phyloP scores from a whole-genome alignment of 2,113 vertebrate genomes.

The Sylvia atricapilla region DNA sequence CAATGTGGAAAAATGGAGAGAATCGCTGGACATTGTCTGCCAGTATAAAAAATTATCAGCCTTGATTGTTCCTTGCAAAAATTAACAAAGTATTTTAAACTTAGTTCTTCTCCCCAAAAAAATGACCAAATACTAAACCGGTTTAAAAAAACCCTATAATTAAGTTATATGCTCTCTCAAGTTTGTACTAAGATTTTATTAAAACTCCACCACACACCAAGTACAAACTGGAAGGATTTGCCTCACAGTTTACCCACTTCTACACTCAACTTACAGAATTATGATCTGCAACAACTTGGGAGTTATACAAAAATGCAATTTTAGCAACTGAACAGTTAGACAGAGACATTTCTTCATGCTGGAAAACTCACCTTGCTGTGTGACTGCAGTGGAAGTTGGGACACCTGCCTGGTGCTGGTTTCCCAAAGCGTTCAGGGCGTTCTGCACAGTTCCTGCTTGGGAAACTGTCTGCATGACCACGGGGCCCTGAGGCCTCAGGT shows the following conservation, averaged over 20 bases:
- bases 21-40: background rate
- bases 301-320: fast-evolving
- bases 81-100: background rate
- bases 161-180: background rate
- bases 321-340: background rate
- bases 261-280: background rate
- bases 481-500: constrained; percentile 82
- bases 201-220: background rate
- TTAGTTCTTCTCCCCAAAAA: background rate
- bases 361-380: constrained; percentile 73
- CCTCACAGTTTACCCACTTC: background rate
- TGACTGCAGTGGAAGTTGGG: constrained; percentile 67
- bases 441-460: constrained; percentile 76
- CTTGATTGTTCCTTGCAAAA: background rate
- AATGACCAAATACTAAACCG: background rate
- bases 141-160: background rate
- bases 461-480: constrained; percentile 86
- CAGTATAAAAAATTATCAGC: background rate
- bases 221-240: background rate
- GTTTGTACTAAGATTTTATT: background rate
- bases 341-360: background rate
- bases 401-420: constrained; percentile 69
- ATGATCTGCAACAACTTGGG: background rate
- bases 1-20: background rate
- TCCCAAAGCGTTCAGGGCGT: constrained; percentile 72